phyloP scores from a whole-genome alignment of 1,140 invertebrate genomes.

The Drosophila mauritiana region DNA sequence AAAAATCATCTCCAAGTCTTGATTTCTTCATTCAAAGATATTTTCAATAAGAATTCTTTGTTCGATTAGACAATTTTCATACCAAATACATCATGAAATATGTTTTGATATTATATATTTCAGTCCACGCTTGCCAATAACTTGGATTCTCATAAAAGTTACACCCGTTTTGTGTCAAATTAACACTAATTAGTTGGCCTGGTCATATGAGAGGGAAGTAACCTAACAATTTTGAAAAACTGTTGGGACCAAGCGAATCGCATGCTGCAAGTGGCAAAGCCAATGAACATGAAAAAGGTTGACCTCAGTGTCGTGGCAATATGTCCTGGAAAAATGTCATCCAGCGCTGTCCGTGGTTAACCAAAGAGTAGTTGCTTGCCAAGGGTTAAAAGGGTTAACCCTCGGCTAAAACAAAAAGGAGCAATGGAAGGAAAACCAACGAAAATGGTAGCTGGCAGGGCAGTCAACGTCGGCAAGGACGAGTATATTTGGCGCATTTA shows the following conservation, averaged over 20 bases:
- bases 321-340: conserved; percentile 75
- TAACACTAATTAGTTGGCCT: conserved; percentile 4
- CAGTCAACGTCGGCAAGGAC: conserved; percentile 37
- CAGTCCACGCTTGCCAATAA: not conserved
- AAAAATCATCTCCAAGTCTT: not conserved
- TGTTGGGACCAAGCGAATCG: conserved; percentile 2
- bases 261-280: conserved; percentile 21
- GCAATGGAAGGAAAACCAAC: conserved; percentile 13
- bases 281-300: conserved; percentile 80
- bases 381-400: conserved; percentile 80
- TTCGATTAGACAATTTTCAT: no score
- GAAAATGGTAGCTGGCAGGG: conserved; percentile 17
- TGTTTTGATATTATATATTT: no score
- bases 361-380: conserved; percentile 64
- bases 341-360: conserved; percentile 69
- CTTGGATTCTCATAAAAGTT: not conserved
- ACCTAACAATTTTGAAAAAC: conserved; percentile 5
- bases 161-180: not conserved
- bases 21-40: not conserved
- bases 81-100: no score
- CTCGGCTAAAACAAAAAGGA: conserved; percentile 51
- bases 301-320: conserved; percentile 77
- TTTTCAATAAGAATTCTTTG: no score
- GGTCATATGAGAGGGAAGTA: not conserved
- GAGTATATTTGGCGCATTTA: conserved; percentile 79